Conservation (phyloP, 1,140 invertebrate genomes). For the Steinernema feltiae region DNA sequence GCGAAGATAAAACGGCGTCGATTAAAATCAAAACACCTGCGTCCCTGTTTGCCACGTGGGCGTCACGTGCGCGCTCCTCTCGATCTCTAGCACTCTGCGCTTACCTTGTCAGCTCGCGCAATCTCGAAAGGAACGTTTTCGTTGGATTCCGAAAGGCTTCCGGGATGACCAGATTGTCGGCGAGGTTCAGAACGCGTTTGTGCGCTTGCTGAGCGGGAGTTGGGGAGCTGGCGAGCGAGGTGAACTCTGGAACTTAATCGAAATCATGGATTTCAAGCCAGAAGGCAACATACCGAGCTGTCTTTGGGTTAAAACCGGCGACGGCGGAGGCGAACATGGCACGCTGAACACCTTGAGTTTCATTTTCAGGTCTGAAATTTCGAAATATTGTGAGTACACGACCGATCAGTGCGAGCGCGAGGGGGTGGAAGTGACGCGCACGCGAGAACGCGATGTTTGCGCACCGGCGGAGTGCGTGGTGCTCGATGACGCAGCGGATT, state of each 20-base stretch:
- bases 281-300: neutral
- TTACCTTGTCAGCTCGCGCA: neutral
- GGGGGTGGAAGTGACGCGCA: too few relatives aligned
- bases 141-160: neutral
- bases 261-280: neutral
- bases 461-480: too few relatives aligned
- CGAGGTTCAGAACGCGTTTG: neutral
- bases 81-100: neutral
- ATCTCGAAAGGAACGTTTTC: neutral
- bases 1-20: neutral
- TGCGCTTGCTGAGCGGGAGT: neutral
- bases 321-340: neutral
- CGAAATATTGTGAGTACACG: too few relatives aligned
- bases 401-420: too few relatives aligned
- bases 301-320: neutral
- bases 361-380: neutral
- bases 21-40: slow-evolving; percentile 13
- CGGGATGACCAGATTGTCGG: neutral
- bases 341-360: slow-evolving; percentile 12
- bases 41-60: neutral
- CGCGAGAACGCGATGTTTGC: too few relatives aligned
- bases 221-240: neutral
- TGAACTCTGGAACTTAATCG: neutral
- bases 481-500: too few relatives aligned
- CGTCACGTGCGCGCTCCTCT: neutral